These are phyloP conservation scores for Lottia scabra DNA, from an alignment of 2,888 invertebrate species.

Conservation along the genomic window DNA sequence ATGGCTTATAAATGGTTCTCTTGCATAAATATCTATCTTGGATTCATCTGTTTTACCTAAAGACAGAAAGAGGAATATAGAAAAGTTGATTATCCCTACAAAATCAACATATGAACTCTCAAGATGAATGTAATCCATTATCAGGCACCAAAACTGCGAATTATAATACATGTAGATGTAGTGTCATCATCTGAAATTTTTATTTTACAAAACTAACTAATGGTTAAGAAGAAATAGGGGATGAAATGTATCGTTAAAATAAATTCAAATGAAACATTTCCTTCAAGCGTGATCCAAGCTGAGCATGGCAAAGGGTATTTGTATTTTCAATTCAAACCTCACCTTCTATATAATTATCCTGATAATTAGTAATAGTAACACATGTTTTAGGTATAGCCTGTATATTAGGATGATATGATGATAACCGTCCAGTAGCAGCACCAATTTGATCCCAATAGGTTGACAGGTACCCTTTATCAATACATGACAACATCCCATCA, in stretches of 20 bases:
- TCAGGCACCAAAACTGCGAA: too few species aligned
- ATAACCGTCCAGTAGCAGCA: slow-evolving; percentile 63
- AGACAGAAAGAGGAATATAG: slow-evolving; percentile 2
- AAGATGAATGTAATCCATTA: too few species aligned
- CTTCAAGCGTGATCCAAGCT: too few species aligned
- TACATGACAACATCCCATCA: slow-evolving; percentile 58
- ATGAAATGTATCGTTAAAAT: too few species aligned
- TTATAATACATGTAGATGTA: neutral
- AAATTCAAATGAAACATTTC: too few species aligned
- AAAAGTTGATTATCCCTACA: too few species aligned
- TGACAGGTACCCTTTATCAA: slow-evolving; percentile 40
- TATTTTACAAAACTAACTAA: too few species aligned
- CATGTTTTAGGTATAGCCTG: slow-evolving; percentile 64
- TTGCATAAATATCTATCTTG: slow-evolving; percentile 46
- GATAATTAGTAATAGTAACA: slow-evolving; percentile 43
- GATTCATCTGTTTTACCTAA: slow-evolving; percentile 28
- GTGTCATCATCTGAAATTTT: neutral
- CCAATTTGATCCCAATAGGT: slow-evolving; percentile 66
- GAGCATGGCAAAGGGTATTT: too few species aligned
- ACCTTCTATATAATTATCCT: slow-evolving; percentile 49
- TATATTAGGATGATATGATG: slow-evolving; percentile 63
- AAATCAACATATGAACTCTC: too few species aligned
- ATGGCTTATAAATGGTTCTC: slow-evolving; percentile 54
- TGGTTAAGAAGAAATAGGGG: too few species aligned
- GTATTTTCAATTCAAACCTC: too few species aligned